These are phyloP conservation scores for Holacanthella duospinosa DNA, from an alignment of 2,888 invertebrate genomes.

Conservation along the genomic window DNA sequence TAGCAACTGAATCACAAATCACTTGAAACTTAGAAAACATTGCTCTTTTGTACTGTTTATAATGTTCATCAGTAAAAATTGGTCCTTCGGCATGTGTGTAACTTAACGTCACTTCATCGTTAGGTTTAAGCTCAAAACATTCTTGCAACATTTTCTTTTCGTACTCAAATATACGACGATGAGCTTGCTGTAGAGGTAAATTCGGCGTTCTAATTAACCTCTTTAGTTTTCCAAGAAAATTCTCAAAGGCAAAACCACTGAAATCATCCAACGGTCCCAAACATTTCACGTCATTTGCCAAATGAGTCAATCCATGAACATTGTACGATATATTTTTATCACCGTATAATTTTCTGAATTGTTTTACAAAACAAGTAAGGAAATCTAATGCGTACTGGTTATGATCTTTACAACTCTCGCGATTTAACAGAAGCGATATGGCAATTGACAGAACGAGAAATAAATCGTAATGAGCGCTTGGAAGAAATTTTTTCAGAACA, in stretches of 20 bases:
- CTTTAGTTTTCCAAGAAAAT: slow-evolving; percentile 35
- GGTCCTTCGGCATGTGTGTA: too few species aligned
- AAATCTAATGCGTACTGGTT: slow-evolving; percentile 32
- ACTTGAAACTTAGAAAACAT: too few species aligned
- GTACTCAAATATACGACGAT: too few species aligned
- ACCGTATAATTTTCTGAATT: slow-evolving; percentile 39
- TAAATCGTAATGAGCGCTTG: slow-evolving; percentile 12
- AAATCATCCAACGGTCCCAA: slow-evolving; percentile 39
- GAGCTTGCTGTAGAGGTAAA: too few species aligned
- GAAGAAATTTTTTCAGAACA: slow-evolving; percentile 21
- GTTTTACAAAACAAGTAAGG: slow-evolving; percentile 36
- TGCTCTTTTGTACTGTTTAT: too few species aligned
- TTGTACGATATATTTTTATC: slow-evolving; percentile 39
- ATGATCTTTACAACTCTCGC: background rate
- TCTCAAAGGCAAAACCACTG: slow-evolving; percentile 41
- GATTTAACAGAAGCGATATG: slow-evolving; percentile 8
- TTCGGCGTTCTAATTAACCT: too few species aligned
- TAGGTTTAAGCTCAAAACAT: too few species aligned
- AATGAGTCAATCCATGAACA: slow-evolving; percentile 40
- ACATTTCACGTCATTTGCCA: slow-evolving; percentile 39
- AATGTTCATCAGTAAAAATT: too few species aligned
- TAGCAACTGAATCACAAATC: too few species aligned
- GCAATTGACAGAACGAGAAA: slow-evolving; percentile 11
- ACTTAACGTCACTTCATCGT: too few species aligned
- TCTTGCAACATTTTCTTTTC: too few species aligned